A percentile compares a stretch with the other conserved stretches of the same genome.
These are phyloP conservation scores for Myiopsitta monachus DNA, from an alignment of 2,113 vertebrate genomes.

Conservation along the genomic window DNA sequence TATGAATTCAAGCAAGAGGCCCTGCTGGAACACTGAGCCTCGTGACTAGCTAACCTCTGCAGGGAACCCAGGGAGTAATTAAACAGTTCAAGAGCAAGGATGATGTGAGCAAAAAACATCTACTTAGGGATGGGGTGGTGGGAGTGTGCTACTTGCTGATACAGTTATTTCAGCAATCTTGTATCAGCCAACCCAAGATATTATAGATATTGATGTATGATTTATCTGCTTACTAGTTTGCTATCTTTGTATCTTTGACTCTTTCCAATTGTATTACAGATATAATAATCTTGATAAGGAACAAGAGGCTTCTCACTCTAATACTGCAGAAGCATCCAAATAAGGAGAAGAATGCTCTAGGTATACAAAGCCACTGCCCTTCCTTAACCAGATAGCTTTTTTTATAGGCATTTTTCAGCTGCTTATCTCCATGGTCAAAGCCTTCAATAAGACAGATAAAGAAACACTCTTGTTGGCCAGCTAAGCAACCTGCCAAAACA, in stretches of 20 bases:
- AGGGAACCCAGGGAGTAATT: neutral
- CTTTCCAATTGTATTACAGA: neutral
- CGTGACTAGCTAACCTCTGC: neutral
- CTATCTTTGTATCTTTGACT: neutral
- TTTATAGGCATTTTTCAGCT: neutral
- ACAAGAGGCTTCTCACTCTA: neutral
- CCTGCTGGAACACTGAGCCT: neutral
- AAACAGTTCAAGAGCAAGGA: neutral
- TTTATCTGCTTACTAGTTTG: neutral
- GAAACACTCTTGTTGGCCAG: neutral
- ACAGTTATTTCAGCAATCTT: neutral
- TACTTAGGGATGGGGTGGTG: neutral
- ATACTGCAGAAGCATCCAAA: neutral
- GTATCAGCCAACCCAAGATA: neutral
- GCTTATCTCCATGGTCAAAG: neutral
- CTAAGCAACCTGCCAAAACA: slow-evolving; percentile 38
- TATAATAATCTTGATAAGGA: neutral
- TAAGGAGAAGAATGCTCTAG: neutral
- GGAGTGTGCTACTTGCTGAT: neutral
- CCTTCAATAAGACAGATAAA: neutral
- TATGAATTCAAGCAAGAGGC: neutral
- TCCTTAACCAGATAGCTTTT: neutral
- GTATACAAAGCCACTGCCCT: neutral
- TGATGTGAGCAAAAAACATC: neutral
- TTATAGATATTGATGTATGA: neutral